These are phyloP conservation scores for Myopa tessellatipennis DNA, from an alignment of 2,888 invertebrate genomes.

Conservation along the genomic window DNA sequence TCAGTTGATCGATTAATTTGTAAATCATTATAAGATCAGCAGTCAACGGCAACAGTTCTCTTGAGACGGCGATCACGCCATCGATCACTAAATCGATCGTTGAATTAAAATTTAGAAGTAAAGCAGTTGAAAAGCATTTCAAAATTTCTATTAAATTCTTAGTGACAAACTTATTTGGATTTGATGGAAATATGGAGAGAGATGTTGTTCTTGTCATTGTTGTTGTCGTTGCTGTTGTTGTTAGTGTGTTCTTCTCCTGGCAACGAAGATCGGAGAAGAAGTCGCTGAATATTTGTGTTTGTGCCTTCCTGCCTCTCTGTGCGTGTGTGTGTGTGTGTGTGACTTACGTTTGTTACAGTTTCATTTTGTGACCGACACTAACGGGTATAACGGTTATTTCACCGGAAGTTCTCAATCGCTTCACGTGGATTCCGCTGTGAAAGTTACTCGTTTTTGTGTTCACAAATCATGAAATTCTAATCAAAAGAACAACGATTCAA, in stretches of 20 bases:
- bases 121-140: no score
- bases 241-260: not conserved
- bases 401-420: constrained; percentile 20
- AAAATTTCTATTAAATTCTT: no score
- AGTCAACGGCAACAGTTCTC: constrained; percentile 43
- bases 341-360: constrained; percentile 59
- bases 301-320: not conserved
- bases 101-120: no score
- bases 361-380: constrained; percentile 70
- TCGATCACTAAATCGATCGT: no score
- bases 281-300: not conserved
- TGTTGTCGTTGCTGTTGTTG: not conserved
- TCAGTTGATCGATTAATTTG: constrained; percentile 58
- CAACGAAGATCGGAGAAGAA: no score
- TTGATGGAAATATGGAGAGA: no score
- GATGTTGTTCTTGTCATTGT: no score
- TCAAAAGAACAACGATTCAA: constrained; percentile 49
- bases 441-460: constrained; percentile 69
- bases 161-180: no score
- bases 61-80: no score
- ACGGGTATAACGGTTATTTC: constrained; percentile 62
- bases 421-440: constrained; percentile 40
- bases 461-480: constrained; percentile 68
- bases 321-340: not conserved
- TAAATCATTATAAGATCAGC: constrained; percentile 64